Percentiles rank a stretch among this genome's conserved stretches.
phyloP scores from a whole-genome alignment of 2,113 vertebrate species.

The Zosterops lateralis region DNA sequence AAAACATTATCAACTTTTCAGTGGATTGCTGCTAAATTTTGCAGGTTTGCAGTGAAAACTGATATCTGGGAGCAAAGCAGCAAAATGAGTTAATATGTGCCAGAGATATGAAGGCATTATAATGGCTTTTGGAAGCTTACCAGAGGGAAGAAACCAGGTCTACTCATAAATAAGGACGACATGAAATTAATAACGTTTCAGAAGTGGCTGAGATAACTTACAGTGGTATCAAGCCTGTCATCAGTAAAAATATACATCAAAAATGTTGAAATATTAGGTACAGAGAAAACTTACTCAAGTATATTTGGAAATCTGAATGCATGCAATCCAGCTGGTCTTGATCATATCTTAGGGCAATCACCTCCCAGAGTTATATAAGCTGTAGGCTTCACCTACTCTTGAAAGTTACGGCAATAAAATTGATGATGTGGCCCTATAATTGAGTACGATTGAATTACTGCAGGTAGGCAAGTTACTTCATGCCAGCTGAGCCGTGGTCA shows the following conservation, averaged over 20 bases:
- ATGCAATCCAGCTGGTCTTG: background rate
- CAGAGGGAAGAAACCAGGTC: conserved; percentile 15
- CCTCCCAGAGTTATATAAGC: background rate
- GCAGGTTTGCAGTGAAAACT: background rate
- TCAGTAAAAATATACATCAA: conserved; percentile 41
- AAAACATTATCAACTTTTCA: background rate
- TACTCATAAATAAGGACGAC: conserved; percentile 32
- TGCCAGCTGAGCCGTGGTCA: background rate
- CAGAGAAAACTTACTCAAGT: background rate
- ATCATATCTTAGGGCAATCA: conserved; percentile 7
- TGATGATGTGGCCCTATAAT: background rate
- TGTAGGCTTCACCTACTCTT: background rate
- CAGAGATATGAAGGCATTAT: conserved; percentile 13
- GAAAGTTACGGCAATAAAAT: conserved; percentile 9
- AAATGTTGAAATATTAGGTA: conserved; percentile 4
- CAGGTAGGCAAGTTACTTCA: background rate
- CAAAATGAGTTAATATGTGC: conserved; percentile 39
- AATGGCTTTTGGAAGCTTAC: conserved; percentile 22
- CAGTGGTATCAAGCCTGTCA: conserved; percentile 30
- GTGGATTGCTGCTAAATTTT: background rate
- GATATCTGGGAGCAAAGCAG: background rate
- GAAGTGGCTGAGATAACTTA: conserved; percentile 34
- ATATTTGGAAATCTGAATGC: conserved; percentile 11
- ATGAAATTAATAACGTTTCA: conserved; percentile 40
- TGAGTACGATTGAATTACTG: background rate